Evolutionary conservation across 2,888 invertebrate genomes (phyloP).

Genomic region (Cheilosia grossa): DNA sequence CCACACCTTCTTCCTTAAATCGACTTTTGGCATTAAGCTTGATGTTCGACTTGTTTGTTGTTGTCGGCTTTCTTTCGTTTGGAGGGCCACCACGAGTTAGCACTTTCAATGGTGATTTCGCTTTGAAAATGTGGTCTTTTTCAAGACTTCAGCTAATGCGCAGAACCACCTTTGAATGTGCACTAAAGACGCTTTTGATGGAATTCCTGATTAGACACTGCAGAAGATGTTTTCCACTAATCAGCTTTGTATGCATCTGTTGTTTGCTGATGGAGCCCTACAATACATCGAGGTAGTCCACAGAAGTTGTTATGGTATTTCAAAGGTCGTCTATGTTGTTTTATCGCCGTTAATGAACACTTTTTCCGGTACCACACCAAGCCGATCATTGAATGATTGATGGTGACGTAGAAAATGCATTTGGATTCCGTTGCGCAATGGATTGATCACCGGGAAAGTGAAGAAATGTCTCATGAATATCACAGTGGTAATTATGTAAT

Average conservation of each 20-base stretch:
- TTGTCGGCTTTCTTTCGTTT: not conserved
- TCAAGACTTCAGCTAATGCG: slow-evolving; percentile 1
- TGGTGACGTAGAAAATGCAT: slow-evolving; percentile 47
- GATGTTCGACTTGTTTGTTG: not conserved
- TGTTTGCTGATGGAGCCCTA: not conserved
- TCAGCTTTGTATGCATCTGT: slow-evolving; percentile 18
- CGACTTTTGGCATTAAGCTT: slow-evolving; percentile 43
- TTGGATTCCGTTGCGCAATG: slow-evolving; percentile 35
- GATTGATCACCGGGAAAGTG: slow-evolving; percentile 32
- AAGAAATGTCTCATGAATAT: slow-evolving; percentile 24
- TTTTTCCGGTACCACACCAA: slow-evolving; percentile 18
- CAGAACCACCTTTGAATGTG: slow-evolving; percentile 5
- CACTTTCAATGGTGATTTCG: slow-evolving; percentile 25
- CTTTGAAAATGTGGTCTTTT: not conserved
- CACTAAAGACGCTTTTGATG: not conserved
- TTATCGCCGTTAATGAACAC: slow-evolving; percentile 24
- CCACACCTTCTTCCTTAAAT: slow-evolving; percentile 37
- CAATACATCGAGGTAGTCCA: not conserved
- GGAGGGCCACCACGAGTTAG: not conserved
- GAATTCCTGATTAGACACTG: slow-evolving; percentile 19
- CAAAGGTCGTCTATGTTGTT: not conserved
- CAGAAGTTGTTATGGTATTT: slow-evolving; percentile 9
- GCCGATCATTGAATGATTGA: slow-evolving; percentile 45
- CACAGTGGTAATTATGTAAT: slow-evolving; percentile 1
- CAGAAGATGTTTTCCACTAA: slow-evolving; percentile 7